Percentiles rank a stretch among this genome's conserved stretches.
Evolutionary conservation across 2,113 vertebrate species (phyloP).

Genomic region (Lepidothrix coronata): DNA sequence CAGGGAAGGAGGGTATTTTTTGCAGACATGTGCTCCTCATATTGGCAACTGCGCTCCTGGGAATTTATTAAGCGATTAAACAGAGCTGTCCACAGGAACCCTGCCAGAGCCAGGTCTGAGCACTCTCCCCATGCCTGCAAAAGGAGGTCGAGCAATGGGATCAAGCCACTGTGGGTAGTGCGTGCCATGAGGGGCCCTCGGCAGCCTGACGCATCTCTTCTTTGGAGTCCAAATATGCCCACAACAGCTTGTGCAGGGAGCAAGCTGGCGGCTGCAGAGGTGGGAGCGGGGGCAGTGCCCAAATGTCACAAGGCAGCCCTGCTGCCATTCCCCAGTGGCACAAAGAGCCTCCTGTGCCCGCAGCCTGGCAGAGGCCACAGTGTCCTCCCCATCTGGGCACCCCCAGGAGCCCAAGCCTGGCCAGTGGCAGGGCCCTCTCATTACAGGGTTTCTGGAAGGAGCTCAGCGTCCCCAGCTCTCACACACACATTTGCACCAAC

Average conservation of each 20-base stretch:
- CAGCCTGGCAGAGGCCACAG: background rate
- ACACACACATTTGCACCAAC: background rate
- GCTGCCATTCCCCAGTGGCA: background rate
- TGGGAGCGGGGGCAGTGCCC: background rate
- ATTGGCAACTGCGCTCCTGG: background rate
- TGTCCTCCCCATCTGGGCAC: fast-evolving
- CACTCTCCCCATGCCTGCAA: background rate
- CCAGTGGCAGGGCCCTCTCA: fast-evolving
- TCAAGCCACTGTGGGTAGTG: background rate
- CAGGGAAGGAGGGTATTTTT: background rate
- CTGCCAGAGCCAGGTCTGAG: background rate
- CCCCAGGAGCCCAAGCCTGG: background rate
- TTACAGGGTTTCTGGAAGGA: background rate
- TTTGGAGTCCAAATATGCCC: background rate
- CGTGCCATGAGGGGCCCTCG: fast-evolving
- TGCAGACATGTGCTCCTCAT: background rate
- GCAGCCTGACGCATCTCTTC: background rate
- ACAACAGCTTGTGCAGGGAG: background rate
- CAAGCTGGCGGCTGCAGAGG: background rate
- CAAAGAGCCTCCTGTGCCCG: background rate
- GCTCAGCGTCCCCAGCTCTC: background rate
- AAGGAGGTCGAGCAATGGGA: background rate
- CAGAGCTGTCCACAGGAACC: background rate
- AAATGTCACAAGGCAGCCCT: background rate
- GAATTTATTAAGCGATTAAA: background rate